Base-by-base conservation (phyloP, 2,113 vertebrate species). In the Microtus richardsoni region DNA sequence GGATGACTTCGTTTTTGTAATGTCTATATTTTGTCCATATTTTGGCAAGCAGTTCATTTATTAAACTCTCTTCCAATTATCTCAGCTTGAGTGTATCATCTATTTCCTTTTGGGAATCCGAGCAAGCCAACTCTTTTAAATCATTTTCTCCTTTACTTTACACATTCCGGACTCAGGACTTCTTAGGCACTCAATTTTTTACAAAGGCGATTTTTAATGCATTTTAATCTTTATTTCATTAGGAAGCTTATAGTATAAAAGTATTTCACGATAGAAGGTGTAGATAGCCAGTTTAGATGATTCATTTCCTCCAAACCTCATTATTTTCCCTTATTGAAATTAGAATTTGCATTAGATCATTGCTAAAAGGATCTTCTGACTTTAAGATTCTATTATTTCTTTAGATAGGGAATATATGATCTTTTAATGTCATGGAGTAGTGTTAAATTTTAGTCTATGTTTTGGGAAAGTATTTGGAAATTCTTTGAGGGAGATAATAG, bases 191-290 rank as follows among this genome's bases (percentile, higher is more conserved):
- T 7, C 41, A n/a, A 41, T 90, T 89, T 60, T 92, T 33, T 64
- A 39, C 73, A 13, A 87, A 54, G 91, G 28, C 30, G 36, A 47
- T 89, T 88, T 88, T 41, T 52, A 88, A 68, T 12, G 80, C 47
- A 26, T 94, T 93, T 89, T 90, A 83, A 39, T 79, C 36, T 96
- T 62, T 95, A 90, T 64, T 80, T 26, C 58, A 60, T 70, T 86
- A 89, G 14, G 17, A 85, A 84, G 6, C 14, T 49, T 90, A 6
- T 62, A 83, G 68, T 90, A 24, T 58, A 75, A 75, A 89, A 93
- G 58, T 58, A 92, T 75, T 89, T 93, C 17, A 90, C 58, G 47
- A 88, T 84, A 30, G 17, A 84, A 85, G 73, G 39, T 47, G 28
- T 91, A 68, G 89, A 64, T 14, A 87, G 19, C 13, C 33, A 87